phyloP scores from a whole-genome alignment of 2,888 invertebrate genomes.

The Exocentrus adspersus region DNA sequence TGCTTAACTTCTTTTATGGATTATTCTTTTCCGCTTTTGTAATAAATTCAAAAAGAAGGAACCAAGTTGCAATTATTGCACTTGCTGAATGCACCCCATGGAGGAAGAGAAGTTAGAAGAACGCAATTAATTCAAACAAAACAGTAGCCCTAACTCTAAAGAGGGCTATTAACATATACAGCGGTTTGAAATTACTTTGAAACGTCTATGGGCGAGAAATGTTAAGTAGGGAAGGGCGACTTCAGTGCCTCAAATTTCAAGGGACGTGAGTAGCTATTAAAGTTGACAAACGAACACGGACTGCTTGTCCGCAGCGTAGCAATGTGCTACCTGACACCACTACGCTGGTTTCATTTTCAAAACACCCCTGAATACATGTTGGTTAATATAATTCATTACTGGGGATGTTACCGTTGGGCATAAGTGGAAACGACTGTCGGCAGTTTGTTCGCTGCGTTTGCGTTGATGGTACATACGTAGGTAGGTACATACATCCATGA shows the following conservation, averaged over 20 bases:
- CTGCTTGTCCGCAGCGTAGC: constrained; percentile 29
- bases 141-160: constrained; percentile 23
- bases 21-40: neutral
- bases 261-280: constrained; percentile 33
- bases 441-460: constrained; percentile 40
- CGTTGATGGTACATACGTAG: too few relatives aligned
- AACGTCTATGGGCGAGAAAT: constrained; percentile 20
- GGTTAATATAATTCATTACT: constrained; percentile 50
- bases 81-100: neutral
- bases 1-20: neutral
- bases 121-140: constrained; percentile 20
- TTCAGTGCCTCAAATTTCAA: constrained; percentile 22
- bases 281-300: constrained; percentile 42
- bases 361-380: constrained; percentile 39
- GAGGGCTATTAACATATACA: constrained; percentile 27
- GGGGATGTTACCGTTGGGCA: constrained; percentile 45
- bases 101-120: too few relatives aligned
- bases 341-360: constrained; percentile 44
- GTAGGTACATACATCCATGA: constrained; percentile 42
- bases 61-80: neutral
- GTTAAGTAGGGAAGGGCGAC: constrained; percentile 23
- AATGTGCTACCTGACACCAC: constrained; percentile 41
- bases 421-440: constrained; percentile 44
- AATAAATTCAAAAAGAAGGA: neutral
- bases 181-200: constrained; percentile 27